Percentiles rank a stretch among this genome's conserved stretches.
These are phyloP conservation scores for Trichechus manatus DNA, from an alignment of 2,113 vertebrate species.

Conservation along the genomic window DNA sequence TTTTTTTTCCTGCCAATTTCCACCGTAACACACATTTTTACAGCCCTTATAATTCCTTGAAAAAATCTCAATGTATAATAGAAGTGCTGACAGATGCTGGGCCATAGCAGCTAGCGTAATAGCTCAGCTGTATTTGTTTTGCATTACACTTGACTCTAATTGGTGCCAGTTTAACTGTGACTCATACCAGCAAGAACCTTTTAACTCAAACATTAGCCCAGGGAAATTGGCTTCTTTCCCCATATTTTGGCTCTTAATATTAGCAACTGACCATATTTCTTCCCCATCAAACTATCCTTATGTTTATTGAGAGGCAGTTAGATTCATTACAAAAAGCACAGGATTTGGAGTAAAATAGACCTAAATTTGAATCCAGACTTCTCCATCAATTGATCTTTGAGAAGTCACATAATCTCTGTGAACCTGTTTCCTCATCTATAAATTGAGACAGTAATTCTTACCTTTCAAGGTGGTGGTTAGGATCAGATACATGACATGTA, in stretches of 20 bases:
- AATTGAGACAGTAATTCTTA: not conserved
- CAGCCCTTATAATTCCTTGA: conserved; percentile 87
- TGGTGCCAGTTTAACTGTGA: conserved; percentile 84
- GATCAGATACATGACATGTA: not conserved
- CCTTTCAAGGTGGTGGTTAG: not conserved
- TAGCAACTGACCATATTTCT: conserved; percentile 71
- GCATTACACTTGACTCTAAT: conserved; percentile 90
- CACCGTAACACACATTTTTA: conserved; percentile 88
- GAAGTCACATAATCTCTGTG: not conserved
- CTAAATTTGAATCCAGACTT: not conserved
- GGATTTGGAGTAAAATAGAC: conserved; percentile 18
- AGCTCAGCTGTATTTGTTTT: conserved; percentile 91
- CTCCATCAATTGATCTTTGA: not conserved
- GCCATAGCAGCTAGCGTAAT: conserved; percentile 85
- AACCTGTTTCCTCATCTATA: not conserved
- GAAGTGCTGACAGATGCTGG: conserved; percentile 89
- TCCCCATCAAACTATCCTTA: conserved; percentile 73
- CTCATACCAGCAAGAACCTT: conserved; percentile 85
- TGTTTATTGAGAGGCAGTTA: conserved; percentile 24
- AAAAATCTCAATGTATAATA: conserved; percentile 87
- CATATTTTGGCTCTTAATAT: conserved; percentile 72
- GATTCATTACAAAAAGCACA: not conserved
- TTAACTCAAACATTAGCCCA: conserved; percentile 84
- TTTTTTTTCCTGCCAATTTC: conserved; percentile 86
- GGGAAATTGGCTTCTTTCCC: conserved; percentile 70